These are phyloP conservation scores for Orchesellides sinensis DNA, from an alignment of 2,888 invertebrate genomes.

Conservation along the genomic window DNA sequence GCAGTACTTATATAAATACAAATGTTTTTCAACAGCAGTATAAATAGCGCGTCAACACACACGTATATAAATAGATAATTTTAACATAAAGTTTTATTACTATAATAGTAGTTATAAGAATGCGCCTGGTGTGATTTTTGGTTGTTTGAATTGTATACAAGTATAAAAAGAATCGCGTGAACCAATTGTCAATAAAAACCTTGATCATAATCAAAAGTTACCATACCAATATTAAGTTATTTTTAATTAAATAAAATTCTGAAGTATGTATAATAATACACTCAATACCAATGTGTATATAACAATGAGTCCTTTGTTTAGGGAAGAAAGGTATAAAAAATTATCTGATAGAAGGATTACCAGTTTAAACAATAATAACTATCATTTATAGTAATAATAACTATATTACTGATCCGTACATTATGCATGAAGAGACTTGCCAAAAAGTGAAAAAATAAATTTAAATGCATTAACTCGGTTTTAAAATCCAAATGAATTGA, in stretches of 20 bases:
- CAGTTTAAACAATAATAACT: background rate
- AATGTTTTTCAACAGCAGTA: slow-evolving; percentile 29
- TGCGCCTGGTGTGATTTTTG: too few relatives aligned
- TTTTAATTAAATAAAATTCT: too few relatives aligned
- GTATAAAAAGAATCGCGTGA: too few relatives aligned
- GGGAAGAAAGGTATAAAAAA: too few relatives aligned
- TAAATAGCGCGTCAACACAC: slow-evolving; percentile 24
- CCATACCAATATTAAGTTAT: too few relatives aligned
- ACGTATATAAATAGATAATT: slow-evolving; percentile 34
- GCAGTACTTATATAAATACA: background rate
- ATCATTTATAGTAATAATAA: slow-evolving; percentile 1
- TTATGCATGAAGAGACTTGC: slow-evolving; percentile 5
- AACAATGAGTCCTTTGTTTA: too few relatives aligned
- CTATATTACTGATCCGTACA: background rate
- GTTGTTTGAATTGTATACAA: too few relatives aligned
- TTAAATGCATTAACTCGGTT: background rate
- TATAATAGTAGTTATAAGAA: background rate
- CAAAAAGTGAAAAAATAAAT: background rate
- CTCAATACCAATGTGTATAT: too few relatives aligned
- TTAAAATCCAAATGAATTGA: background rate
- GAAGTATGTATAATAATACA: too few relatives aligned
- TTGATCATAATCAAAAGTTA: too few relatives aligned
- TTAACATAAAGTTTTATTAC: slow-evolving; percentile 6
- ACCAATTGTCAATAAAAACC: too few relatives aligned
- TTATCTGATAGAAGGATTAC: too few relatives aligned